Percentiles rank a stretch among this genome's conserved stretches.
Evolutionary conservation across 2,113 vertebrate genomes (phyloP).

Genomic region (Oncorhynchus masou): DNA sequence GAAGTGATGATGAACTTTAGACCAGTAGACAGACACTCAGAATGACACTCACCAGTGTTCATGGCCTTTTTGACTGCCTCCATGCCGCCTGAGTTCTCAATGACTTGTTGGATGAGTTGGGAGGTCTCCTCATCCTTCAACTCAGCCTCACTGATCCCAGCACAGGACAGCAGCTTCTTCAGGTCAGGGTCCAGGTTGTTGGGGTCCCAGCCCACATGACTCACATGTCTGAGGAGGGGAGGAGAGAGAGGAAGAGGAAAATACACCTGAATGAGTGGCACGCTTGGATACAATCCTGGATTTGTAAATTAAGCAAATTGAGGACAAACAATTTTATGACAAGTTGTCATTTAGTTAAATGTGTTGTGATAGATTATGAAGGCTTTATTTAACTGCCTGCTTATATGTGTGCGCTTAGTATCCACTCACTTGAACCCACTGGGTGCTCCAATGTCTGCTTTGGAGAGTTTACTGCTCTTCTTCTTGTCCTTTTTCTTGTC

Average conservation of each 20-base stretch:
- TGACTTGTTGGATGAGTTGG: slow-evolving; percentile 85
- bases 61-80: slow-evolving; percentile 82
- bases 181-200: slow-evolving; percentile 85
- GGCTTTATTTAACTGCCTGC: too few species aligned
- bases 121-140: slow-evolving; percentile 83
- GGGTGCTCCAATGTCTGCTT: slow-evolving; percentile 88
- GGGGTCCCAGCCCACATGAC: slow-evolving; percentile 85
- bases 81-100: slow-evolving; percentile 86
- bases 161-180: slow-evolving; percentile 76
- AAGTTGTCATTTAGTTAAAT: too few species aligned
- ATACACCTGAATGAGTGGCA: too few species aligned
- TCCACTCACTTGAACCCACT: slow-evolving; percentile 84
- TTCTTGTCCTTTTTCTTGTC: slow-evolving; percentile 82
- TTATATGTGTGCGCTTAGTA: too few species aligned
- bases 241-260: not conserved
- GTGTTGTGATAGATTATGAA: too few species aligned
- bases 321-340: too few species aligned
- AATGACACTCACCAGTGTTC: slow-evolving; percentile 64
- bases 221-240: slow-evolving; percentile 76
- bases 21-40: too few species aligned
- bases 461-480: slow-evolving; percentile 76
- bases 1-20: too few species aligned
- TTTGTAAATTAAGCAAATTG: too few species aligned
- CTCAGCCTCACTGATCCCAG: slow-evolving; percentile 83
- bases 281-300: too few species aligned